These are phyloP conservation scores for Promerops cafer DNA, from an alignment of 2,113 vertebrate genomes.

Conservation along the genomic window DNA sequence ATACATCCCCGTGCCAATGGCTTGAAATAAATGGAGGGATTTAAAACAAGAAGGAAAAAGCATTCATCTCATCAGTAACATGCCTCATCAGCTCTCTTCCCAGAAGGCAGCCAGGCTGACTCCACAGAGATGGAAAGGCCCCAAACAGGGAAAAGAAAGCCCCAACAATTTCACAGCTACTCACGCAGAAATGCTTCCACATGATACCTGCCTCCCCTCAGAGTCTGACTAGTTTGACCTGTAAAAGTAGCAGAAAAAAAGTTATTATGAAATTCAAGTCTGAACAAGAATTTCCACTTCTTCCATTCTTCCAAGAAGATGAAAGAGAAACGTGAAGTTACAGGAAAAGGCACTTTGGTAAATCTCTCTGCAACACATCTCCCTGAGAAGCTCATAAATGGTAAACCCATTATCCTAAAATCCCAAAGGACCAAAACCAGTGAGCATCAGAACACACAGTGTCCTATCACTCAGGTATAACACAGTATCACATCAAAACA, in stretches of 20 bases:
- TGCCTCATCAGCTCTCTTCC: constrained; percentile 43
- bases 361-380: neutral
- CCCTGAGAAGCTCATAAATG: neutral
- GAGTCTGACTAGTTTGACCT: neutral
- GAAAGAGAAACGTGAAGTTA: neutral
- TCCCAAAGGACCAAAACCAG: neutral
- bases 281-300: neutral
- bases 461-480: neutral
- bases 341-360: neutral
- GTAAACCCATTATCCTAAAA: neutral
- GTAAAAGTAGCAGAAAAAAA: neutral
- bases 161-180: constrained; percentile 31
- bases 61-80: neutral
- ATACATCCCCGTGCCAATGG: neutral
- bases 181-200: neutral
- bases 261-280: neutral
- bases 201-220: neutral
- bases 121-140: neutral
- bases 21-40: constrained; percentile 22
- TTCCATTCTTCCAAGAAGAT: neutral
- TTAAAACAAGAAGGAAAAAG: constrained; percentile 3
- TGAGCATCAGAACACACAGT: neutral
- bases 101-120: constrained; percentile 49
- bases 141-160: constrained; percentile 9
- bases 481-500: neutral